These are phyloP conservation scores for Peucedramus taeniatus DNA, from an alignment of 2,113 vertebrate genomes.

Conservation along the genomic window DNA sequence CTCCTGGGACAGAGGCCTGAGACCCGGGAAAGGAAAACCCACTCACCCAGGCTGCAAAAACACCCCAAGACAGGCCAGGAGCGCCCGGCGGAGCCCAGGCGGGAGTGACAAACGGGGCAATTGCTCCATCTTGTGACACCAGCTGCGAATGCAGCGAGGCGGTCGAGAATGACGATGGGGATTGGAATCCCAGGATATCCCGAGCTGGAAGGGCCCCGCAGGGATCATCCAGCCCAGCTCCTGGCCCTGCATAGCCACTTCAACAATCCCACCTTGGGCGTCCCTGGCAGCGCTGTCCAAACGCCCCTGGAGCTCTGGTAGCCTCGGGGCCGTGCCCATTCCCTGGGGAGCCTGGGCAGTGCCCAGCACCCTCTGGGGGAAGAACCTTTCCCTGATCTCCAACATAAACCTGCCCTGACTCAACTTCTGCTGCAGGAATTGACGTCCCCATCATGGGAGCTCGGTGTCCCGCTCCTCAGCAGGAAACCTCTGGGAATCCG, in stretches of 20 bases:
- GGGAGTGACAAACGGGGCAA: not conserved
- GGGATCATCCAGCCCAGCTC: not conserved
- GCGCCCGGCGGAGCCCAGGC: not conserved
- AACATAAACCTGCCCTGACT: accelerated
- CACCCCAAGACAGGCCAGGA: accelerated
- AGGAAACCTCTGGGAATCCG: not conserved
- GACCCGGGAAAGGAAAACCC: not conserved
- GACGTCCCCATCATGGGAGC: accelerated
- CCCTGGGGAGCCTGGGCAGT: not conserved
- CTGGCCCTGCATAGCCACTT: not conserved
- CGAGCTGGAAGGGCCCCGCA: not conserved
- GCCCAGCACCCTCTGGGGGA: not conserved
- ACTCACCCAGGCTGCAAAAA: accelerated
- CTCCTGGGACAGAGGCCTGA: not conserved
- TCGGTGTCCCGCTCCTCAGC: accelerated
- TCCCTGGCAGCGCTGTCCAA: not conserved
- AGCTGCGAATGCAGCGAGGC: not conserved
- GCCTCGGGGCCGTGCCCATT: not conserved
- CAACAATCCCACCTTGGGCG: accelerated
- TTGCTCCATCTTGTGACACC: constrained; percentile 50
- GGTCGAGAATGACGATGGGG: accelerated
- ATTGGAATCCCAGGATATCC: accelerated
- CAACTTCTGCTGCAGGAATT: not conserved
- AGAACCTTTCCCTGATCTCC: not conserved
- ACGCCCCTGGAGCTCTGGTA: not conserved